Evolutionary conservation across 1,140 invertebrate species (phyloP), one percentile per base, ranked within the genome.

Genomic region (Drosophila simulans): DNA sequence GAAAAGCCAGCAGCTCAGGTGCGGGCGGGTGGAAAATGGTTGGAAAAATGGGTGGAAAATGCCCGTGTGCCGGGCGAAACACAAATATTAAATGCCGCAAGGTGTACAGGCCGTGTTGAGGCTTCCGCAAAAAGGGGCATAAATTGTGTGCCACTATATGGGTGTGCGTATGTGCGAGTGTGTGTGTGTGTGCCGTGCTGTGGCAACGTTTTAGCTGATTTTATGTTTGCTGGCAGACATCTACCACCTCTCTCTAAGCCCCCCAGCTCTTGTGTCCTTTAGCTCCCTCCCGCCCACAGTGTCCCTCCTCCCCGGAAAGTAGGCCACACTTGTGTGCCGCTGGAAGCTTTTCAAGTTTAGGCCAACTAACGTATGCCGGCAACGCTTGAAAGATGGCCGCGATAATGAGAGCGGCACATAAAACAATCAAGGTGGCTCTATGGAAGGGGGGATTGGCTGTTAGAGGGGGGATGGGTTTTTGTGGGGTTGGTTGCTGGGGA

Each of bases 71-170:
- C 74, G 62, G 79, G 69, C 69, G 56, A 77, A 64, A 84, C 84
- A 82, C 83, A 86, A 88, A 86, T 86, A 86, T 88, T 88, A 86
- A 86, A 86, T 88, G 75, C 83, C 79, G 81, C 84, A 86, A 88
- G 83, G 83, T 86, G 71, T 79, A 77, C 75, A 57, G 79, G 69
- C 75, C 60, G 69, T 86, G 82, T 77, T 71, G 73, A 69, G 73
- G 81, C 81, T 86, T 72, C 62, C 49, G 60, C 83, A 82, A 71
- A 86, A 88, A 82, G 85, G 83, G 80, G 74, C 52, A 74, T 64
- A 46, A 75, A 60, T 69, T 55, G 20, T 77, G 78, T 56, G 35
- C 46, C 49, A 56, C 54, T 71, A 58, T 52, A 22, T 58, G 20
- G 31, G 45, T 48, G 31, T 56, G 40, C 53, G 45, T 13, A 4